These are phyloP conservation scores for Falco berigora DNA, from an alignment of 2,797 vertebrate genomes.

Conservation along the genomic window DNA sequence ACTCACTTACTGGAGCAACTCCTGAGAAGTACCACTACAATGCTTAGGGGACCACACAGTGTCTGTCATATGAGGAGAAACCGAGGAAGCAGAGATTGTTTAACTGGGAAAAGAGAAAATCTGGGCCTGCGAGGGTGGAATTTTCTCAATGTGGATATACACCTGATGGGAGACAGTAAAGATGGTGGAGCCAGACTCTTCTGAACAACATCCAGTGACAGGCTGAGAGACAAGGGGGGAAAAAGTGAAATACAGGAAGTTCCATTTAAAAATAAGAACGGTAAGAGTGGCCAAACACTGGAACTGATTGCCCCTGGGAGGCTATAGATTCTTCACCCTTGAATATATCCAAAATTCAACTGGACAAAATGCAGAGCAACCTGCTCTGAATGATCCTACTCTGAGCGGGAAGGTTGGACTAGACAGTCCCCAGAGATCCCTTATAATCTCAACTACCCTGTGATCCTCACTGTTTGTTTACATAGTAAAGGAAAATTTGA, in stretches of 20 bases:
- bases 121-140: rapidly evolving
- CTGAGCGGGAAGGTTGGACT: background rate
- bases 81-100: background rate
- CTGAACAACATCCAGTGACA: background rate
- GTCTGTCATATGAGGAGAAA: background rate
- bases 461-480: background rate
- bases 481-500: background rate
- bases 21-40: background rate
- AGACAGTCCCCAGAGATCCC: background rate
- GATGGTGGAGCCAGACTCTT: background rate
- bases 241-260: background rate
- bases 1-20: background rate
- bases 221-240: background rate
- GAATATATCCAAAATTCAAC: background rate
- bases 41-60: background rate
- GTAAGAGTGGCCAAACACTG: background rate
- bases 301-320: background rate
- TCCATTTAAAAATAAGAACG: background rate
- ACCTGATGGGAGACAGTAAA: background rate
- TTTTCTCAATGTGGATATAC: background rate
- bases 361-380: background rate
- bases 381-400: background rate
- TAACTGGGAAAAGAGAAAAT: background rate
- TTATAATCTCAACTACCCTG: background rate
- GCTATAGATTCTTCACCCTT: background rate